Evolutionary conservation across 2,888 invertebrate species (phyloP), one percentile per base, ranked within the genome.

Genomic region (Drosophila neotestacea): DNA sequence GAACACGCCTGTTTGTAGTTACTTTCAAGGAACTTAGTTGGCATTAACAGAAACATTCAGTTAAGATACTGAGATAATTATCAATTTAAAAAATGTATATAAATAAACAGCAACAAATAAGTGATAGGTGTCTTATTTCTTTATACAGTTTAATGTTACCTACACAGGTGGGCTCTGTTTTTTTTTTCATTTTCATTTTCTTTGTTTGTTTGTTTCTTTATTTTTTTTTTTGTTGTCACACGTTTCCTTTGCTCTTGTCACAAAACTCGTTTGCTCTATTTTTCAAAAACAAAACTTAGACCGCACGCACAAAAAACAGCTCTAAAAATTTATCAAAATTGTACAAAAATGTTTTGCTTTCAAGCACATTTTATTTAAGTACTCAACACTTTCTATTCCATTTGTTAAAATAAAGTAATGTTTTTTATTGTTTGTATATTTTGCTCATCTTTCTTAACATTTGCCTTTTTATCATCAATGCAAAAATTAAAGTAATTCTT

Each of bases 271-370:
- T 73, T 69, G 52, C 58, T 70, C 22, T 62, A 61, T 54, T 56
- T 56, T 46, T 32, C 32, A 55, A 41, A 70, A 78, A 75, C 39
- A 55, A 64, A 73, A 74, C 55, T 48, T 66, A 67, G 69, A 79
- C 73, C 73, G 77, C 73, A 79, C 76, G 55, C 70, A 81, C 69
- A 73, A 77, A 84, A 77, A 74, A 82, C 71, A 74, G 76, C 73
- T 88, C 82, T 80, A 86, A 88, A 88, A 85, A 85, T 86, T 70
- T 88, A 88, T 89, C 76, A 88, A 88, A 89, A 89, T 73, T 79
- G 76, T 86, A 85, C 78, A 88, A 86, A 80, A 80, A 76, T 65
- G 11, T 58, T 69, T 27, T 32, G 42, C 48, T 50, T 64, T 69
- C 41, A 60, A 64, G 50, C 64, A 39, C 42, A 48, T 47, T 42